Conservation (phyloP, 1,140 invertebrate genomes). For the Dysdera silvatica region DNA sequence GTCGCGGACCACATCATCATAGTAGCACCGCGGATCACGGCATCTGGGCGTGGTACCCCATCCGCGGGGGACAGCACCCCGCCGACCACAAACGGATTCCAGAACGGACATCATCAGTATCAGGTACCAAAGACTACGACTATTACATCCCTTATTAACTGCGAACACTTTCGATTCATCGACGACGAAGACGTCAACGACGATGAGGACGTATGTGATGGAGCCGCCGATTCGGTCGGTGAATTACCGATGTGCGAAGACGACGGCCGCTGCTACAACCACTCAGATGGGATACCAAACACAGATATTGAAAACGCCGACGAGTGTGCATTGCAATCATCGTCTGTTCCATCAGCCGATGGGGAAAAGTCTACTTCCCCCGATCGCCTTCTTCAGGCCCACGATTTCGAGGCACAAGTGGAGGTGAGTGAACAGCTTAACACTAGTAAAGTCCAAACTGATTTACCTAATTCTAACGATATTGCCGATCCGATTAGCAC, state of each 20-base stretch:
- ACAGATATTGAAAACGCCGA: not conserved
- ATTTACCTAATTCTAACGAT: too few species aligned
- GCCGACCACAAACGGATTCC: not conserved
- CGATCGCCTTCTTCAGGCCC: too few species aligned
- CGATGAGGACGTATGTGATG: constrained; percentile 9
- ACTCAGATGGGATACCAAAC: not conserved
- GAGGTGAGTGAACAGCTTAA: not conserved
- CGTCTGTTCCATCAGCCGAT: not conserved
- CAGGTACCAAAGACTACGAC: too few species aligned
- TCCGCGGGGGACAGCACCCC: not conserved
- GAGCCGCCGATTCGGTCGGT: not conserved
- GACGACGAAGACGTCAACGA: constrained; percentile 12
- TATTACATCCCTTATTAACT: constrained; percentile 11
- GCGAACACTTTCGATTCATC: constrained; percentile 27
- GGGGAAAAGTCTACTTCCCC: not conserved
- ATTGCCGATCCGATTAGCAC: not conserved
- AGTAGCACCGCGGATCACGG: constrained; percentile 14
- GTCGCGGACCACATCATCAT: not conserved
- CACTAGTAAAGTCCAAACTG: not conserved
- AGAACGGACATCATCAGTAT: too few species aligned
- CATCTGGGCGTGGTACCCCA: not conserved
- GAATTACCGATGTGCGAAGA: not conserved
- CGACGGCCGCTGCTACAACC: not conserved
- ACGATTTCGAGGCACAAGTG: too few species aligned
- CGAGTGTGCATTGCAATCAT: not conserved